These are phyloP conservation scores for Caenorhabditis remanei DNA, from an alignment of 1,140 invertebrate species.

Conservation along the genomic window DNA sequence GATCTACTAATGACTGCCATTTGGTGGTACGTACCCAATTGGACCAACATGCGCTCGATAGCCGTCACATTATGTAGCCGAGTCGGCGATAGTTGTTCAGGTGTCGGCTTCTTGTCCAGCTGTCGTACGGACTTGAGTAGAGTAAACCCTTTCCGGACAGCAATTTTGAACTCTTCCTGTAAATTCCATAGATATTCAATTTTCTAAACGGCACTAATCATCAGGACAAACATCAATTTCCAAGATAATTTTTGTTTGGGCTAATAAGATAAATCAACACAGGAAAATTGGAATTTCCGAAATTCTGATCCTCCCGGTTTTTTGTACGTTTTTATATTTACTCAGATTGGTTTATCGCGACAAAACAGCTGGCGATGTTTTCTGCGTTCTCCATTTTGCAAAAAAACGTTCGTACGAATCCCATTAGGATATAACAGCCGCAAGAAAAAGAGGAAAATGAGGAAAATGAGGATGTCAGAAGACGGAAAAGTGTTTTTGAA, in stretches of 20 bases:
- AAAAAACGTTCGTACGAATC: not conserved
- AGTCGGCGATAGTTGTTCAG: conserved; percentile 79
- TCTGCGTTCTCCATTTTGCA: not conserved
- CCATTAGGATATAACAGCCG: not conserved
- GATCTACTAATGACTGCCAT: conserved; percentile 32
- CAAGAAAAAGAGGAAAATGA: not conserved
- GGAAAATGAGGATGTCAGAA: not conserved
- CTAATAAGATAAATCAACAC: conserved; percentile 13
- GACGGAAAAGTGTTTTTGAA: not conserved
- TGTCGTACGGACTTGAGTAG: conserved; percentile 79
- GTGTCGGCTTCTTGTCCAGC: conserved; percentile 74
- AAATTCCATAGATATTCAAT: conserved; percentile 53
- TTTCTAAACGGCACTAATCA: not conserved
- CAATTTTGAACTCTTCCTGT: conserved; percentile 78
- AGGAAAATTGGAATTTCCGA: not conserved
- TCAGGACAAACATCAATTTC: not conserved
- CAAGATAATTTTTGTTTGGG: conserved; percentile 8
- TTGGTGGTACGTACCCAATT: conserved; percentile 80
- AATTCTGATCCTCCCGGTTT: not conserved
- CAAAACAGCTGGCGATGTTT: conserved; percentile 14
- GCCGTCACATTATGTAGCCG: conserved; percentile 90
- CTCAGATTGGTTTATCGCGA: not conserved
- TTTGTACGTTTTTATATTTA: not conserved
- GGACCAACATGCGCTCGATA: conserved; percentile 90
- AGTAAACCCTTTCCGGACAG: conserved; percentile 71